These are phyloP conservation scores for Quadroppia sp. DNA, from an alignment of 2,888 invertebrate genomes.

Conservation along the genomic window DNA sequence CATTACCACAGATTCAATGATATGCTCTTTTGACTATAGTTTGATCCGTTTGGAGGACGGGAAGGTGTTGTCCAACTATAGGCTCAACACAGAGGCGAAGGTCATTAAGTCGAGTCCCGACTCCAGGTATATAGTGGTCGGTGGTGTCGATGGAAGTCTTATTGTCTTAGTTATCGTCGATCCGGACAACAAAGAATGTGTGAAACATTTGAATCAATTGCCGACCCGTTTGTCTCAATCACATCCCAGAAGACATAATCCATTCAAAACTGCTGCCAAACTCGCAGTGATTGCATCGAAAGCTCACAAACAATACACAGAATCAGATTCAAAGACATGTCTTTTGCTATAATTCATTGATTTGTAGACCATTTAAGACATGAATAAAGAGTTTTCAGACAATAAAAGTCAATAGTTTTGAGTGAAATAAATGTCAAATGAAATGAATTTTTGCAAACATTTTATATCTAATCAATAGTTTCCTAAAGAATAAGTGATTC, in stretches of 20 bases:
- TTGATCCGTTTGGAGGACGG: constrained; percentile 72
- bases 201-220: constrained; percentile 62
- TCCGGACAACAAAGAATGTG: constrained; percentile 63
- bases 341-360: too few species aligned
- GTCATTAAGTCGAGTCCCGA: constrained; percentile 79
- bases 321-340: constrained; percentile 15
- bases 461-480: too few species aligned
- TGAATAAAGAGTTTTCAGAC: too few species aligned
- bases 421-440: too few species aligned
- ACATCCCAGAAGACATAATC: neutral
- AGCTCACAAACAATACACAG: neutral
- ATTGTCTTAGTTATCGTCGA: constrained; percentile 80
- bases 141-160: constrained; percentile 88
- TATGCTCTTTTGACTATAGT: constrained; percentile 58
- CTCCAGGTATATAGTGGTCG: constrained; percentile 65
- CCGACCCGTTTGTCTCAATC: constrained; percentile 61
- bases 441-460: too few species aligned
- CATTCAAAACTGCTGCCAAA: constrained; percentile 24
- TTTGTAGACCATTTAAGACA: too few species aligned
- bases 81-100: constrained; percentile 78
- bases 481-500: too few species aligned
- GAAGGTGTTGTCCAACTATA: constrained; percentile 84
- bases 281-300: constrained; percentile 8
- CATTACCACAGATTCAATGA: too few species aligned
- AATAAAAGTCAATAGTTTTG: too few species aligned